These are phyloP conservation scores for Scaptomyza cyrtandrae DNA, from an alignment of 2,888 invertebrate genomes.

Conservation along the genomic window DNA sequence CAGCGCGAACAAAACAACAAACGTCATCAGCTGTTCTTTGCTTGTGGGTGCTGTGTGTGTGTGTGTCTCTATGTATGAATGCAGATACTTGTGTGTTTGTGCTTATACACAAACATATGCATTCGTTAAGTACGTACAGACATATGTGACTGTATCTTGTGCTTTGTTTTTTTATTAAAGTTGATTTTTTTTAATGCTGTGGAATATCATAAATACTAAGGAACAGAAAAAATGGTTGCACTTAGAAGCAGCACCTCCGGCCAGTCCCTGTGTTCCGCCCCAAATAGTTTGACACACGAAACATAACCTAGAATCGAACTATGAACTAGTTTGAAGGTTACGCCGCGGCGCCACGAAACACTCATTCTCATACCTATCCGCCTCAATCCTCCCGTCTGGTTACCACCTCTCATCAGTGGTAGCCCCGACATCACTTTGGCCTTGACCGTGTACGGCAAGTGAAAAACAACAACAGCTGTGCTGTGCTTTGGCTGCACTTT, in stretches of 20 bases:
- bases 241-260: conserved; percentile 12
- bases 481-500: conserved; percentile 53
- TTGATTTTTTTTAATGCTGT: not conserved
- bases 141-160: conserved; percentile 5
- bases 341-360: conserved; percentile 52
- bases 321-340: conserved; percentile 70
- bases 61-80: conserved; percentile 16
- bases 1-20: conserved; percentile 71
- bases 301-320: conserved; percentile 65
- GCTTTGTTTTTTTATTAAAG: conserved; percentile 2
- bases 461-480: conserved; percentile 62
- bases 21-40: conserved; percentile 73
- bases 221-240: conserved; percentile 42
- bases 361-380: not conserved
- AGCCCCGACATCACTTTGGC: conserved; percentile 47
- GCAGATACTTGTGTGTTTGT: conserved; percentile 9
- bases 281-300: conserved; percentile 13
- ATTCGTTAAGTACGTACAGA: not conserved
- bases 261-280: not conserved
- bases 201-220: conserved; percentile 2
- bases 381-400: conserved; percentile 24
- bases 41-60: conserved; percentile 30
- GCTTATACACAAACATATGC: conserved; percentile 17
- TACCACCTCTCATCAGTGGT: conserved; percentile 34
- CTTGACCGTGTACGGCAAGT: conserved; percentile 56